Conservation (phyloP, 2,888 invertebrate genomes). For the Ichneumon xanthorius region DNA sequence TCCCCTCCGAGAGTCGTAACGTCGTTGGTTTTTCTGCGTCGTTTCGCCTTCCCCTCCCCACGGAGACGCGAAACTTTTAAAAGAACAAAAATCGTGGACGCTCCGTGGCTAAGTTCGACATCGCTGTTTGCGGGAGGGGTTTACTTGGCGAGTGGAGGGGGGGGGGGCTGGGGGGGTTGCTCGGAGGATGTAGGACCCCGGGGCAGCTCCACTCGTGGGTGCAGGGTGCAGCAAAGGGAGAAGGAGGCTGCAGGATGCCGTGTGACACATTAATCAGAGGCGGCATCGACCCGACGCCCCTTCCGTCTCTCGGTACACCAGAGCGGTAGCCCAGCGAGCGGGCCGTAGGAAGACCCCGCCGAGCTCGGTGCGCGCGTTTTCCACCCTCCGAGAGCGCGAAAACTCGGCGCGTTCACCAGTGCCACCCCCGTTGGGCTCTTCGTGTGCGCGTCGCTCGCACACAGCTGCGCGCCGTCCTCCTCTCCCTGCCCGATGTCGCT, state of each 20-base stretch:
- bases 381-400: constrained; percentile 56
- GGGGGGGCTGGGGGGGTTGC: neutral
- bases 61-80: constrained; percentile 27
- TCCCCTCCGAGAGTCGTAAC: neutral
- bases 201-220: constrained; percentile 31
- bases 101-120: constrained; percentile 28
- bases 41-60: neutral
- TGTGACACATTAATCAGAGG: constrained; percentile 77
- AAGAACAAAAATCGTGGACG: constrained; percentile 43
- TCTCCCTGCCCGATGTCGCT: neutral
- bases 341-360: neutral
- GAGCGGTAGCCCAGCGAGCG: neutral
- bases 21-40: constrained; percentile 17
- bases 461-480: constrained; percentile 21
- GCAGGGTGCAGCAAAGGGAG: constrained; percentile 26
- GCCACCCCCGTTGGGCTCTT: constrained; percentile 36
- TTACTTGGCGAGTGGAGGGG: neutral
- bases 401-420: constrained; percentile 38
- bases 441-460: neutral
- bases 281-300: constrained; percentile 72
- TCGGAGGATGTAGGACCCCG: constrained; percentile 34
- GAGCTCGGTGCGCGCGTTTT: constrained; percentile 50
- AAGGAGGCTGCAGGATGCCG: constrained; percentile 68
- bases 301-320: constrained; percentile 54
- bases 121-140: neutral